These are phyloP conservation scores for Pachypsylla venusta DNA, from an alignment of 1,140 invertebrate species.

Conservation along the genomic window DNA sequence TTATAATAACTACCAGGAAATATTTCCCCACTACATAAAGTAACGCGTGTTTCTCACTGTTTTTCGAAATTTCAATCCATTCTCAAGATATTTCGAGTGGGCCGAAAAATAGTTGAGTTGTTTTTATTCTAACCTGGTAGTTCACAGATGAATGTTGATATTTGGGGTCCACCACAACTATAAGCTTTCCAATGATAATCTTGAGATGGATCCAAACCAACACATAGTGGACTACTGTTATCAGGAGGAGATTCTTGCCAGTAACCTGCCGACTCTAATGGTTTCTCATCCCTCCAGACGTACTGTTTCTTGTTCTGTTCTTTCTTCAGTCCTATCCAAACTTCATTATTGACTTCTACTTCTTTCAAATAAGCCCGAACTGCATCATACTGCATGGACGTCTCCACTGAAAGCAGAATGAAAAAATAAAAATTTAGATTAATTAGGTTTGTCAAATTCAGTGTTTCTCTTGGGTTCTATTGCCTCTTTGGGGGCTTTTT, in stretches of 20 bases:
- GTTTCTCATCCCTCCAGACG: slow-evolving; percentile 46
- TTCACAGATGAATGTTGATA: slow-evolving; percentile 57
- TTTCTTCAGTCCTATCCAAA: slow-evolving; percentile 57
- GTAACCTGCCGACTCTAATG: slow-evolving; percentile 43
- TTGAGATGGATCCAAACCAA: slow-evolving; percentile 46
- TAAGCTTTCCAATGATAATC: slow-evolving; percentile 54
- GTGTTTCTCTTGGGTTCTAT: too few relatives aligned
- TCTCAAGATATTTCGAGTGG: too few relatives aligned
- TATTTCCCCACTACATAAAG: too few relatives aligned
- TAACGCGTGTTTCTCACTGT: too few relatives aligned
- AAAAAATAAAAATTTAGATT: slow-evolving; percentile 18
- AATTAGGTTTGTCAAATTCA: slow-evolving; percentile 9
- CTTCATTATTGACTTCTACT: slow-evolving; percentile 49
- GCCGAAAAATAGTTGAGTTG: too few relatives aligned
- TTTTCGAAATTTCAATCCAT: too few relatives aligned
- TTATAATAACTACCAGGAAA: too few relatives aligned
- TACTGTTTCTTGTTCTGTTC: slow-evolving; percentile 46
- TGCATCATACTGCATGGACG: slow-evolving; percentile 52
- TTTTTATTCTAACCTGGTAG: slow-evolving; percentile 40
- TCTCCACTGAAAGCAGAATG: slow-evolving; percentile 46
- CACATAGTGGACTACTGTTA: slow-evolving; percentile 41
- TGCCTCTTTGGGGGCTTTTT: too few relatives aligned
- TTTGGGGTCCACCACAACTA: slow-evolving; percentile 50
- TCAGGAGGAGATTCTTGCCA: slow-evolving; percentile 41
- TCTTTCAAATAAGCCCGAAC: slow-evolving; percentile 54